Percentiles rank a stretch among this genome's conserved stretches.
These are phyloP conservation scores for Melipona quadrifasciata DNA, from an alignment of 1,140 invertebrate species.

Conservation along the genomic window DNA sequence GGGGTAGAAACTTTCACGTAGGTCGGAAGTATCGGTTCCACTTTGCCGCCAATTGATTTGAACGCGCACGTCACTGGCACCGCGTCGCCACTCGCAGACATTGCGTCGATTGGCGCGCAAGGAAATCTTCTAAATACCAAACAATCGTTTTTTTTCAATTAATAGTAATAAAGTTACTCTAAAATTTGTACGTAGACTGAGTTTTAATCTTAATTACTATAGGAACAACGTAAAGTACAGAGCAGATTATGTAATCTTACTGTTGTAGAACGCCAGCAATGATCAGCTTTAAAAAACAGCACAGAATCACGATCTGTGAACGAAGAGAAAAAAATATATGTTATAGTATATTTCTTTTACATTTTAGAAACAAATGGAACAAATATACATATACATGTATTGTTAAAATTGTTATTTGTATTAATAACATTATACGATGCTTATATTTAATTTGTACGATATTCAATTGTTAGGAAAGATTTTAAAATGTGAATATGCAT, in stretches of 20 bases:
- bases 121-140: conserved; percentile 48
- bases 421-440: too few species aligned
- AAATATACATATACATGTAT: too few species aligned
- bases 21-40: conserved; percentile 31
- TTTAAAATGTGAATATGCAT: not conserved
- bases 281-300: conserved; percentile 12
- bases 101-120: conserved; percentile 52
- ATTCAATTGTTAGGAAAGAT: too few species aligned
- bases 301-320: conserved; percentile 21
- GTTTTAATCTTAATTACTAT: too few species aligned
- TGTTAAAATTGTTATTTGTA: too few species aligned
- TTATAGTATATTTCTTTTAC: too few species aligned
- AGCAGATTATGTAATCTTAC: conserved; percentile 8
- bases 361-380: too few species aligned
- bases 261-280: conserved; percentile 34
- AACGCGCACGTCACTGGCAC: conserved; percentile 60
- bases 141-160: not conserved
- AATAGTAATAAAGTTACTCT: not conserved
- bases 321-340: not conserved
- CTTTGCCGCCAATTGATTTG: conserved; percentile 29
- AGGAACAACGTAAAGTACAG: too few species aligned
- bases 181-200: too few species aligned
- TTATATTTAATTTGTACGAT: too few species aligned
- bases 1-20: conserved; percentile 67
- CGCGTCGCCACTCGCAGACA: not conserved